These are phyloP conservation scores for Neocrepidodera transversa DNA, from an alignment of 2,888 invertebrate species.

Conservation along the genomic window DNA sequence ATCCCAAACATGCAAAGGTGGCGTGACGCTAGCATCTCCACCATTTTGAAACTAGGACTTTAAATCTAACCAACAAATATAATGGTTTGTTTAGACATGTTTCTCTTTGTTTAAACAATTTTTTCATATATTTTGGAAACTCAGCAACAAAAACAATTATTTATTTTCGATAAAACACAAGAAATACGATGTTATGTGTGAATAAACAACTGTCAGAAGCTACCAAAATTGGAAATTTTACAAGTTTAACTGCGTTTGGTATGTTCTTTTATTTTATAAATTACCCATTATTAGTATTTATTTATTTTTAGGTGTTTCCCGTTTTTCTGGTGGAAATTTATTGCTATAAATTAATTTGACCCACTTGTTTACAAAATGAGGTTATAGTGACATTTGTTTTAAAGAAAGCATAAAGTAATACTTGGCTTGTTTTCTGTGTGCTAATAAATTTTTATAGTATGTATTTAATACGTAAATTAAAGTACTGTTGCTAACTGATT, in stretches of 20 bases:
- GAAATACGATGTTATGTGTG: background rate
- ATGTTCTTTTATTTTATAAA: background rate
- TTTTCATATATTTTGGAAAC: background rate
- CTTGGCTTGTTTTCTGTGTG: too few species aligned
- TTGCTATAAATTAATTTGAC: background rate
- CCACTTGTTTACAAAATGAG: background rate
- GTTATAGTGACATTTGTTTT: background rate
- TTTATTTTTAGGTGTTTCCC: background rate
- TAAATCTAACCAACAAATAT: slow-evolving; percentile 22
- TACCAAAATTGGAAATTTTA: background rate
- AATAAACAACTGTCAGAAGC: slow-evolving; percentile 19
- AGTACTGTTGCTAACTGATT: too few species aligned
- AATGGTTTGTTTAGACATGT: background rate
- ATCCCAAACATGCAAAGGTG: slow-evolving; percentile 4
- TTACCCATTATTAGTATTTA: background rate
- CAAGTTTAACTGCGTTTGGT: background rate
- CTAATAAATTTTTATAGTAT: too few species aligned
- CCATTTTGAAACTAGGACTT: slow-evolving; percentile 32
- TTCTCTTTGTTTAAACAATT: slow-evolving; percentile 21
- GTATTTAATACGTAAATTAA: too few species aligned
- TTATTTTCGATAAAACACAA: background rate
- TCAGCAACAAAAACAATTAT: background rate
- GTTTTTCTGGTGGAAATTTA: background rate
- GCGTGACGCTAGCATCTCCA: slow-evolving; percentile 19
- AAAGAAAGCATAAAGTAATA: background rate